phyloP scores from a whole-genome alignment of 1,140 invertebrate genomes.

The Gryllus bimaculatus region DNA sequence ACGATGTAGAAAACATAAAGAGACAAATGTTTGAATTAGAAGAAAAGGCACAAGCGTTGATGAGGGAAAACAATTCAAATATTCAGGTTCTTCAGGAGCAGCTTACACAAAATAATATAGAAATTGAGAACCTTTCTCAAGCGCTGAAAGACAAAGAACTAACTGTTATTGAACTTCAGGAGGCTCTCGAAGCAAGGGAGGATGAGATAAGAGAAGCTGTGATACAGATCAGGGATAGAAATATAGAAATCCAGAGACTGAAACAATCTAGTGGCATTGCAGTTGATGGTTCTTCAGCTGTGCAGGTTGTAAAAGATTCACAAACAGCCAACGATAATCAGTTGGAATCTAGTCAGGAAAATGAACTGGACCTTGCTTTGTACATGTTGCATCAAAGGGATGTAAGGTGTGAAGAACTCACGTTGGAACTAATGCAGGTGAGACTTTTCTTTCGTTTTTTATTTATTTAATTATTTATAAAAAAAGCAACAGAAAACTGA shows the following conservation, averaged over 20 bases:
- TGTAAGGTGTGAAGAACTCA: conserved; percentile 79
- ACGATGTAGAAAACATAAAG: conserved; percentile 35
- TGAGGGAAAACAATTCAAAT: conserved; percentile 31
- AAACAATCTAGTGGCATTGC: neutral
- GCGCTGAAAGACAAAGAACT: conserved; percentile 43
- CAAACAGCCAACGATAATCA: conserved; percentile 19
- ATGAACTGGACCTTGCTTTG: conserved; percentile 68
- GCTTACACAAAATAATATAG: conserved; percentile 29
- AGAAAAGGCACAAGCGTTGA: conserved; percentile 24
- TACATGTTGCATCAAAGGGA: conserved; percentile 82
- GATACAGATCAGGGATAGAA: conserved; percentile 32
- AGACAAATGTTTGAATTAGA: conserved; percentile 34
- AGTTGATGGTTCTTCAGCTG: neutral
- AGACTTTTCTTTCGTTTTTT: too few relatives aligned
- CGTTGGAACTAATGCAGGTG: conserved; percentile 68
- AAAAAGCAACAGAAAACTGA: neutral
- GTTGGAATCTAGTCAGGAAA: conserved; percentile 27
- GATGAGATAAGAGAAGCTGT: conserved; percentile 55
- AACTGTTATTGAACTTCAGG: conserved; percentile 39
- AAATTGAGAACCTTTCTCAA: conserved; percentile 41
- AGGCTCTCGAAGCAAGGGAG: conserved; percentile 52
- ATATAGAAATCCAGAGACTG: conserved; percentile 12
- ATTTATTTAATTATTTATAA: too few relatives aligned
- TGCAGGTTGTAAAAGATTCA: neutral
- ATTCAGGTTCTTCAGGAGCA: conserved; percentile 32